A percentile compares a stretch with the other conserved stretches of the same genome.
phyloP scores from a whole-genome alignment of 2,888 invertebrate genomes.

The Buathra laborator region DNA sequence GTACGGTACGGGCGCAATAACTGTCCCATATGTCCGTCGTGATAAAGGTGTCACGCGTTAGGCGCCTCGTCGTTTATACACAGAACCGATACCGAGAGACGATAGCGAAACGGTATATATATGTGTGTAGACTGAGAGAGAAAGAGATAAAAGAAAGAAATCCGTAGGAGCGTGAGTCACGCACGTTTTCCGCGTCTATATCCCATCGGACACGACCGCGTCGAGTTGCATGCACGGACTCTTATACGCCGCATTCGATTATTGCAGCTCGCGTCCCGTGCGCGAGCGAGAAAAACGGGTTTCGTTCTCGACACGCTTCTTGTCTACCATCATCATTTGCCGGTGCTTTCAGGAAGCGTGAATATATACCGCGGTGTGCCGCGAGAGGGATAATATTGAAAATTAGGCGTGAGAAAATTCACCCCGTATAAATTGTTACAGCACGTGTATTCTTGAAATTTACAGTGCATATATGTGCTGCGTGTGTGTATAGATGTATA shows the following conservation, averaged over 20 bases:
- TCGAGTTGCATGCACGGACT: constrained; percentile 20
- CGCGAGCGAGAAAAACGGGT: constrained; percentile 57
- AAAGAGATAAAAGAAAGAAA: constrained; percentile 13
- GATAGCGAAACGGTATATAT: neutral
- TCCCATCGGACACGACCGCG: constrained; percentile 24
- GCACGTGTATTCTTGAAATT: constrained; percentile 9
- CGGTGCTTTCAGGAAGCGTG: constrained; percentile 53
- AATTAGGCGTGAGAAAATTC: constrained; percentile 61
- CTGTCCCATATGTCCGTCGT: constrained; percentile 69
- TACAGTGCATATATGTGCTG: neutral
- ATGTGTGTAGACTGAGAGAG: constrained; percentile 5
- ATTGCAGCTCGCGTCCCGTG: constrained; percentile 40
- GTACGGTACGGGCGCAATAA: constrained; percentile 62
- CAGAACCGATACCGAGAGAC: constrained; percentile 1
- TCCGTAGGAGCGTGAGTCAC: constrained; percentile 56
- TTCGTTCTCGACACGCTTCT: constrained; percentile 61
- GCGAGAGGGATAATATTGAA: constrained; percentile 56
- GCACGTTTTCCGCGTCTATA: constrained; percentile 51
- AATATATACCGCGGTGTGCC: constrained; percentile 18
- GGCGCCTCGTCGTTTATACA: constrained; percentile 17
- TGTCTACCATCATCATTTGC: constrained; percentile 63
- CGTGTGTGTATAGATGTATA: neutral
- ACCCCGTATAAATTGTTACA: constrained; percentile 37
- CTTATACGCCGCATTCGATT: constrained; percentile 56
- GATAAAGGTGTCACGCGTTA: constrained; percentile 72